Percentiles rank a stretch among this genome's conserved stretches.
phyloP scores from a whole-genome alignment of 1,140 invertebrate genomes.

The Caenorhabditis elegans region DNA sequence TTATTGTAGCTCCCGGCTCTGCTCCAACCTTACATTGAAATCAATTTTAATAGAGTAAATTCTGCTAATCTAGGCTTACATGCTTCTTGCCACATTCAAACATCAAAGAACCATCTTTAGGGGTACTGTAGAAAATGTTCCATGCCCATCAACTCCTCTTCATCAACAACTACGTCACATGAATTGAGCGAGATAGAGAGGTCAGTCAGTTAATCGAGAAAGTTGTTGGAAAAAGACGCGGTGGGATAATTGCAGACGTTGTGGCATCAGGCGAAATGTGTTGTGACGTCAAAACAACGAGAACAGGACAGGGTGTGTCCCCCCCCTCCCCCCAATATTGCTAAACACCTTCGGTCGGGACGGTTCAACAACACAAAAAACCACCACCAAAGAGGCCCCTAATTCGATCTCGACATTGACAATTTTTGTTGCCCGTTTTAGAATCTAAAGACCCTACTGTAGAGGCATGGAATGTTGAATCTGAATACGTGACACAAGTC shows the following conservation, averaged over 20 bases:
- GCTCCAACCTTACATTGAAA: too few species aligned
- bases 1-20: too few species aligned
- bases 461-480: background rate
- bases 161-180: background rate
- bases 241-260: constrained; percentile 22
- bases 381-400: background rate
- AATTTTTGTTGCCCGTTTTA: constrained; percentile 17
- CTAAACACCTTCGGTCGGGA: constrained; percentile 20
- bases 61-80: too few species aligned
- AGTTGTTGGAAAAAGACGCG: background rate
- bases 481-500: constrained; percentile 16
- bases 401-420: constrained; percentile 19
- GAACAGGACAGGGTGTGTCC: constrained; percentile 29
- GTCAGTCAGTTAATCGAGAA: constrained; percentile 4
- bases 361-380: constrained; percentile 33
- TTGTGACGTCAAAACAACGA: constrained; percentile 3
- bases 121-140: too few species aligned
- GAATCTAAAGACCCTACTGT: constrained; percentile 7
- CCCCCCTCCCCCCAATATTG: background rate
- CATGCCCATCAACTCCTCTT: too few species aligned
- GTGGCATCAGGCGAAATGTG: background rate
- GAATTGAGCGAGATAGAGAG: constrained; percentile 2
- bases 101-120: too few species aligned
- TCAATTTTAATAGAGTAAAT: too few species aligned
- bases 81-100: too few species aligned